Conservation (phyloP, 53 echinoderm and acorn worm species). For the Pentamera pediparva region DNA sequence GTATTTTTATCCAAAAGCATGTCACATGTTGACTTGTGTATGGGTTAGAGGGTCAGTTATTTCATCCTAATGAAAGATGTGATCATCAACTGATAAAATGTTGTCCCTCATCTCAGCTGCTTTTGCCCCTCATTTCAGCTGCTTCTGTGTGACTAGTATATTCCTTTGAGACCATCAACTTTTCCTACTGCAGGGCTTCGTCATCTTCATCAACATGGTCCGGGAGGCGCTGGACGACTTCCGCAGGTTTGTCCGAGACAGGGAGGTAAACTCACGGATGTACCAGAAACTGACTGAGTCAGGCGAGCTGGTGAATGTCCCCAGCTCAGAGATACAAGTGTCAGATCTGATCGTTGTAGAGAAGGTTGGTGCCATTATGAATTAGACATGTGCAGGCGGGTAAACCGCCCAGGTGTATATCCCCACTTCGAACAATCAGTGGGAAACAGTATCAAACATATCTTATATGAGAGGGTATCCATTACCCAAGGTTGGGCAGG, state of each 20-base stretch:
- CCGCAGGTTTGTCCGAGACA: constrained; percentile 72
- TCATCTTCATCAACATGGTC: constrained; percentile 91
- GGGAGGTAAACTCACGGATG: constrained; percentile 80
- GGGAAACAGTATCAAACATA: not conserved
- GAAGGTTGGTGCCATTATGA: constrained; percentile 54
- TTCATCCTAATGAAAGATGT: too few species aligned
- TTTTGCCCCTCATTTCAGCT: too few species aligned
- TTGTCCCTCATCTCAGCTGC: too few species aligned
- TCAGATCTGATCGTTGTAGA: constrained; percentile 92
- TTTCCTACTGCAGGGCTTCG: constrained; percentile 56
- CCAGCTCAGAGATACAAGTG: constrained; percentile 88
- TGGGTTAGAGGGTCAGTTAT: too few species aligned
- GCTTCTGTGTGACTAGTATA: too few species aligned
- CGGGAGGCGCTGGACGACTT: constrained; percentile 93
- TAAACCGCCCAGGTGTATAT: not conserved
- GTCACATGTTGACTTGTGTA: too few species aligned
- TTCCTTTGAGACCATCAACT: not conserved
- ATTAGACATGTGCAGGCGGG: not conserved
- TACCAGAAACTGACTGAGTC: constrained; percentile 76
- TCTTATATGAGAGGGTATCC: not conserved
- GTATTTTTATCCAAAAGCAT: too few species aligned
- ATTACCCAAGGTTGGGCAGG: too few species aligned
- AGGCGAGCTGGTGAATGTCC: constrained; percentile 68
- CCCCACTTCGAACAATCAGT: not conserved
- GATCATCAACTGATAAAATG: too few species aligned